A percentile compares a stretch with the other conserved stretches of the same genome.
Conservation (phyloP, 2,888 invertebrate genomes). For the Oithona nana region DNA sequence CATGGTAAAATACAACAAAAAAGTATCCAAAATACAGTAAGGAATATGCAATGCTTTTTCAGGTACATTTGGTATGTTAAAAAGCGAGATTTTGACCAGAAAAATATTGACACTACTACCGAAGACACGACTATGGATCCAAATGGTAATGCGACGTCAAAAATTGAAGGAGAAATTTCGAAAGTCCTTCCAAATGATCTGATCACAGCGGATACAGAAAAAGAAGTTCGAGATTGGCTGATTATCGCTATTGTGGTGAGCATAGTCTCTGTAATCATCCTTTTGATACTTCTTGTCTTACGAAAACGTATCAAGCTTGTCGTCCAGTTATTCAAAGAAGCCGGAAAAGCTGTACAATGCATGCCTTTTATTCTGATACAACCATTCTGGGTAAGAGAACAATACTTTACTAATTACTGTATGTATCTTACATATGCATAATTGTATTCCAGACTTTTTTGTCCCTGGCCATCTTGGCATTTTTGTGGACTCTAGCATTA, state of each 20-base stretch:
- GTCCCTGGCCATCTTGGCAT: constrained; percentile 52
- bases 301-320: constrained; percentile 42
- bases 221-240: constrained; percentile 31
- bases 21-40: too few species aligned
- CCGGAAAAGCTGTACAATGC: constrained; percentile 41
- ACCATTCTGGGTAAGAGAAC: constrained; percentile 40
- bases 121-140: too few species aligned
- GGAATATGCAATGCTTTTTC: too few species aligned
- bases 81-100: too few species aligned
- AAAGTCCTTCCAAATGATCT: too few species aligned
- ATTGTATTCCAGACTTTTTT: constrained; percentile 43
- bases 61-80: too few species aligned
- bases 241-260: constrained; percentile 40
- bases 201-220: not conserved
- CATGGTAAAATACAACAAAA: too few species aligned
- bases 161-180: too few species aligned
- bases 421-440: not conserved
- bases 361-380: constrained; percentile 42
- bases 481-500: constrained; percentile 69
- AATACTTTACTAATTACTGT: too few species aligned
- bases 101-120: too few species aligned
- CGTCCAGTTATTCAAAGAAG: constrained; percentile 42
- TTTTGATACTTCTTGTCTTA: constrained; percentile 39
- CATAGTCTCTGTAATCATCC: constrained; percentile 36
- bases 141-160: too few species aligned